Conservation (phyloP, 2,113 vertebrate species). For the Pagrus major region DNA sequence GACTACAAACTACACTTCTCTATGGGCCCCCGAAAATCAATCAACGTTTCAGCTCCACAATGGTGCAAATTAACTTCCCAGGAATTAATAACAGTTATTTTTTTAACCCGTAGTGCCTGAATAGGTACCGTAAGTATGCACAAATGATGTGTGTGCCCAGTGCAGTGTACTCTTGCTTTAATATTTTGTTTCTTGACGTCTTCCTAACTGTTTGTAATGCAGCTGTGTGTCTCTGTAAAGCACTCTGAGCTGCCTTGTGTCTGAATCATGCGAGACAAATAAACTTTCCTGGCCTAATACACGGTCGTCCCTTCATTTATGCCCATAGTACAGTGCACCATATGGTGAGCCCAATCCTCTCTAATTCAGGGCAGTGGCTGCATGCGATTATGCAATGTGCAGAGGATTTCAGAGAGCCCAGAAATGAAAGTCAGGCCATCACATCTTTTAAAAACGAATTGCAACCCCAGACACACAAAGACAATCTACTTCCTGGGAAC, state of each 20-base stretch:
- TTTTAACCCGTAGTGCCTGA: too few relatives aligned
- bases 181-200: too few relatives aligned
- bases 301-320: background rate
- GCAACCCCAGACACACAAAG: background rate
- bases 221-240: too few relatives aligned
- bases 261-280: too few relatives aligned
- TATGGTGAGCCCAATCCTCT: slow-evolving; percentile 19
- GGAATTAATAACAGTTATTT: background rate
- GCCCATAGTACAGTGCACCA: background rate
- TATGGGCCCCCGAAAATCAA: too few relatives aligned
- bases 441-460: background rate
- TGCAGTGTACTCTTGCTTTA: background rate
- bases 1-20: too few relatives aligned
- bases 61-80: background rate
- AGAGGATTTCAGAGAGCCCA: slow-evolving; percentile 18
- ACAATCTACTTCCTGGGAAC: background rate
- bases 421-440: background rate
- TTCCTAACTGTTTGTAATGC: too few relatives aligned
- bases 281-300: too few relatives aligned
- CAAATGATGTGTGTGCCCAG: background rate
- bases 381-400: slow-evolving; percentile 59
- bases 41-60: background rate
- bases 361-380: slow-evolving; percentile 32
- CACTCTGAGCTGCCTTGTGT: too few relatives aligned
- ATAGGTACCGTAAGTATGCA: background rate